phyloP scores from a whole-genome alignment of 2,797 vertebrate species.

The Cirrhinus mrigala region DNA sequence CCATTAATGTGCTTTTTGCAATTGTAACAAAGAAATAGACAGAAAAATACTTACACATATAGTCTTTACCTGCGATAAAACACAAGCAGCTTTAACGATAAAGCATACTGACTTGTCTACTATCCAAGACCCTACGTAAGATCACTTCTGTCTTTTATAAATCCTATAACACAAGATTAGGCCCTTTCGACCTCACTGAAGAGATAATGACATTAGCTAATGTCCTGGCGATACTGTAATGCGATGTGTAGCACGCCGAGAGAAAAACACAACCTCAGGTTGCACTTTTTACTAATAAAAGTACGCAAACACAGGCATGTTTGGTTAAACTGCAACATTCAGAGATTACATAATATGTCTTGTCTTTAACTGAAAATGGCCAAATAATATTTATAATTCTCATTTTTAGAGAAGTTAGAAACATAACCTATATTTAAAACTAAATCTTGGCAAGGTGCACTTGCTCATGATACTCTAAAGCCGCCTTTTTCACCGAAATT shows the following conservation, averaged over 20 bases:
- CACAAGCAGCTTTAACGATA: conserved; percentile 6
- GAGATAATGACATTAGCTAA: conserved; percentile 84
- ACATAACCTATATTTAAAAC: neutral
- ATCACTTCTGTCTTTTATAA: conserved; percentile 79
- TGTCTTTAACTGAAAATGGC: neutral
- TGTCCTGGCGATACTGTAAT: conserved; percentile 74
- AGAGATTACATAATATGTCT: neutral
- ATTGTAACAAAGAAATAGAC: neutral
- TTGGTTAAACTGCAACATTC: neutral
- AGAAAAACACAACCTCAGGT: conserved; percentile 22
- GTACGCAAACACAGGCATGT: neutral
- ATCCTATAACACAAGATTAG: conserved; percentile 82
- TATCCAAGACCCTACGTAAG: conserved; percentile 71
- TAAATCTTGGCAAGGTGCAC: neutral
- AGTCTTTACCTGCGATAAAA: conserved; percentile 29
- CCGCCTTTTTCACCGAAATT: too few relatives aligned
- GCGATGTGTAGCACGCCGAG: conserved; percentile 66
- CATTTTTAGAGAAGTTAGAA: neutral
- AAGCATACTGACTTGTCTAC: conserved; percentile 68
- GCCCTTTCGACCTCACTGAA: conserved; percentile 78
- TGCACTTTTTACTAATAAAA: neutral
- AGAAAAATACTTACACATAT: neutral
- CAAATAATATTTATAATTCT: neutral
- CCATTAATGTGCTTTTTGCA: neutral
- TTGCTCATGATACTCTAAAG: neutral